Evolutionary conservation across 1,140 invertebrate genomes (phyloP).

Genomic region (Brachionus paranguensis): DNA sequence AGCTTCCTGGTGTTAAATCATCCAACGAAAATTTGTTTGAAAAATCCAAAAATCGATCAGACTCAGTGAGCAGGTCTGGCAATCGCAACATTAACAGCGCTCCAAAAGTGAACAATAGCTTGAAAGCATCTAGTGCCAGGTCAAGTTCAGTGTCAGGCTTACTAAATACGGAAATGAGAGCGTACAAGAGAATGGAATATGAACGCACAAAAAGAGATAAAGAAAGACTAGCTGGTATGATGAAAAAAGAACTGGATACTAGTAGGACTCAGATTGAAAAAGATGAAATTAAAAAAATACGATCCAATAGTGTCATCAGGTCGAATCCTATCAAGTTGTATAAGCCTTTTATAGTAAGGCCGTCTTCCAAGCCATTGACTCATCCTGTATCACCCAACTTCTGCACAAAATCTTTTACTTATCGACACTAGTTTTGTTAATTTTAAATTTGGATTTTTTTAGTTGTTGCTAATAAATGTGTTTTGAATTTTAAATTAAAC

Average conservation of each 20-base stretch:
- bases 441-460: too few relatives aligned
- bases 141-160: not conserved
- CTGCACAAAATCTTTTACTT: constrained; percentile 45
- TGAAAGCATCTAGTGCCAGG: not conserved
- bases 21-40: not conserved
- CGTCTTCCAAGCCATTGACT: constrained; percentile 52
- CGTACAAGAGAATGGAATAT: constrained; percentile 55
- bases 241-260: constrained; percentile 44
- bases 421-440: not conserved
- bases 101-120: not conserved
- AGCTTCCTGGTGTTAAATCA: not conserved
- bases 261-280: constrained; percentile 46
- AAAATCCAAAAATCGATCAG: not conserved
- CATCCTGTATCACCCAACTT: constrained; percentile 48
- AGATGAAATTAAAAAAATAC: constrained; percentile 51
- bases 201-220: constrained; percentile 53
- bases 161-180: constrained; percentile 57
- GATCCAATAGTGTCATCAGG: constrained; percentile 53
- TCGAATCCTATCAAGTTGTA: constrained; percentile 53
- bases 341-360: constrained; percentile 50
- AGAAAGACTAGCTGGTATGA: constrained; percentile 51
- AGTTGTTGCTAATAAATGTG: too few relatives aligned
- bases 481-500: too few relatives aligned
- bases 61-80: not conserved
- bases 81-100: not conserved